These are phyloP conservation scores for Hartigia nigra DNA, from an alignment of 2,888 invertebrate genomes.

Conservation along the genomic window DNA sequence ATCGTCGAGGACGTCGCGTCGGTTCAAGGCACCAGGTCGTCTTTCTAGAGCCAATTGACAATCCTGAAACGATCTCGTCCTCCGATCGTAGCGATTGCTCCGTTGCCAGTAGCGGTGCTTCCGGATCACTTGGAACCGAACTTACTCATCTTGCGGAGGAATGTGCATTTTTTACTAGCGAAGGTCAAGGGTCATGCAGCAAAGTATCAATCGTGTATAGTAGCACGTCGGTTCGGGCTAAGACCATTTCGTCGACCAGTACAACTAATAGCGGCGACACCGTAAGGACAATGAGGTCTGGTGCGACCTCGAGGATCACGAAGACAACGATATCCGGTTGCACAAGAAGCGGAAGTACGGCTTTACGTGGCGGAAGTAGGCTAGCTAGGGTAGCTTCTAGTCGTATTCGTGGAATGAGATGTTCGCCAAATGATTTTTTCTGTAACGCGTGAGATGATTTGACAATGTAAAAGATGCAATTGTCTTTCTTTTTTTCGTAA, in stretches of 20 bases:
- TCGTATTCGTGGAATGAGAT: constrained; percentile 36
- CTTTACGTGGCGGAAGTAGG: neutral
- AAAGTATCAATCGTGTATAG: constrained; percentile 22
- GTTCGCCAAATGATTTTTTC: constrained; percentile 46
- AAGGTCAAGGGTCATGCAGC: constrained; percentile 20
- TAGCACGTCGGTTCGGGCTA: constrained; percentile 14
- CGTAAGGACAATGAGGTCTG: constrained; percentile 17
- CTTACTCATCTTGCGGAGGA: constrained; percentile 15
- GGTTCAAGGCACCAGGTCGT: neutral
- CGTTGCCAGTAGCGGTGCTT: constrained; percentile 9
- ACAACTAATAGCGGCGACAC: neutral
- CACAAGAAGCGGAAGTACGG: neutral
- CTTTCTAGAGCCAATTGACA: neutral
- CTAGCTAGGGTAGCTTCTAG: neutral
- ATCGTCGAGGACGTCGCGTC: neutral
- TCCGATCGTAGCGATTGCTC: constrained; percentile 10
- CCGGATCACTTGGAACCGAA: constrained; percentile 16
- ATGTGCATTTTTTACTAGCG: constrained; percentile 1
- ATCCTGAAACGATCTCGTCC: neutral
- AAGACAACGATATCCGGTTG: constrained; percentile 3
- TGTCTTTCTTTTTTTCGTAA: neutral
- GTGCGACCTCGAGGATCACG: constrained; percentile 12
- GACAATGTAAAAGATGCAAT: neutral
- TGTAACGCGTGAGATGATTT: constrained; percentile 38
- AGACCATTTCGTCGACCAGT: constrained; percentile 14